These are phyloP conservation scores for Coracias cyanogaster DNA, from an alignment of 2,797 vertebrate genomes.

Conservation along the genomic window DNA sequence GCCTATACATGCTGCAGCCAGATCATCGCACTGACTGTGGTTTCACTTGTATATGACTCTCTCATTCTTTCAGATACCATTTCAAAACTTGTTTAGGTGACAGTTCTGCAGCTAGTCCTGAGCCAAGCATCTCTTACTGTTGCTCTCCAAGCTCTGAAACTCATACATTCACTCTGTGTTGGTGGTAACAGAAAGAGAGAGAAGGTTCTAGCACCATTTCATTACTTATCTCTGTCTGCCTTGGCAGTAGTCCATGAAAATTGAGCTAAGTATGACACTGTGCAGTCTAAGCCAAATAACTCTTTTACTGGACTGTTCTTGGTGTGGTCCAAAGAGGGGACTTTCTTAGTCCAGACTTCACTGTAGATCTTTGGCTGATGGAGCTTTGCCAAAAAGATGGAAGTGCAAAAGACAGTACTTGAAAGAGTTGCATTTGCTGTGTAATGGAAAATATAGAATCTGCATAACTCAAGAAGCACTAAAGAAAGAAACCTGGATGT, in stretches of 20 bases:
- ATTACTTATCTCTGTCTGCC: neutral
- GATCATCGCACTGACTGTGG: neutral
- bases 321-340: neutral
- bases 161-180: neutral
- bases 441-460: neutral
- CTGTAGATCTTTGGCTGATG: neutral
- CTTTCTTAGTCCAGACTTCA: neutral
- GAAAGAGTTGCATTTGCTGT: neutral
- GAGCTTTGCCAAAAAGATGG: neutral
- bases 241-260: neutral
- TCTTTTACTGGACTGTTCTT: neutral
- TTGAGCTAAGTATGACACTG: neutral
- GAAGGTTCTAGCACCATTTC: neutral
- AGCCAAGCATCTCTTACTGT: neutral
- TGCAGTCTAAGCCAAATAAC: neutral
- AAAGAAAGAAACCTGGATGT: neutral
- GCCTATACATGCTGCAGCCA: neutral
- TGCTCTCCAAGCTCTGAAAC: neutral
- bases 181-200: neutral
- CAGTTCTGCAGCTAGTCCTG: neutral
- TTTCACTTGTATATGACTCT: neutral
- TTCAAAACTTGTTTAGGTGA: neutral
- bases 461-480: neutral
- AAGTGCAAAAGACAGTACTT: neutral
- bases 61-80: neutral